A percentile compares a stretch with the other conserved stretches of the same genome.
phyloP scores from a whole-genome alignment of 1,140 invertebrate genomes.

The Octopus sinensis region DNA sequence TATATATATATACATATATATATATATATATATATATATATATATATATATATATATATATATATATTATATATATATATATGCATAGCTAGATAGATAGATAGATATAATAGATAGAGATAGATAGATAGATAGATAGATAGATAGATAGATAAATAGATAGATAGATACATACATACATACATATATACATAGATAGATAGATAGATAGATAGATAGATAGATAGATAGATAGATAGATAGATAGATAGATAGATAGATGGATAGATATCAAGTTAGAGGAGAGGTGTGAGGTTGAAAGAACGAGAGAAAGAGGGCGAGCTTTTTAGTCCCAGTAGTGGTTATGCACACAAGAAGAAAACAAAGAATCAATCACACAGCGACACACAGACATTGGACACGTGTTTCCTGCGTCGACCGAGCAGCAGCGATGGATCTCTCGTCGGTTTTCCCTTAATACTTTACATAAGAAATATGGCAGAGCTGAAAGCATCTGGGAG shows the following conservation, averaged over 20 bases:
- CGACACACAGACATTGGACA: too few relatives aligned
- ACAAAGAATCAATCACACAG: not conserved
- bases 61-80: slow-evolving; percentile 11
- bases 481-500: too few relatives aligned
- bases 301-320: slow-evolving; percentile 29
- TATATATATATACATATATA: slow-evolving; percentile 16
- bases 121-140: slow-evolving; percentile 12
- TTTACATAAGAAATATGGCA: too few relatives aligned
- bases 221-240: slow-evolving; percentile 44
- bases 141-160: slow-evolving; percentile 11
- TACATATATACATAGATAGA: slow-evolving; percentile 19
- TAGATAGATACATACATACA: slow-evolving; percentile 13
- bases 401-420: too few relatives aligned
- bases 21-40: slow-evolving; percentile 12
- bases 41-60: not conserved
- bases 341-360: slow-evolving; percentile 40
- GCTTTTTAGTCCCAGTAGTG: not conserved
- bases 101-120: not conserved
- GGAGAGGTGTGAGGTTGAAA: slow-evolving; percentile 39
- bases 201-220: slow-evolving; percentile 22
- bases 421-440: too few relatives aligned
- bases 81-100: not conserved
- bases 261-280: slow-evolving; percentile 51
- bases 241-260: slow-evolving; percentile 44
- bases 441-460: too few relatives aligned